Evolutionary conservation across 2,888 invertebrate species (phyloP), one percentile per base, ranked within the genome.

Genomic region (Strigamia crassipes): DNA sequence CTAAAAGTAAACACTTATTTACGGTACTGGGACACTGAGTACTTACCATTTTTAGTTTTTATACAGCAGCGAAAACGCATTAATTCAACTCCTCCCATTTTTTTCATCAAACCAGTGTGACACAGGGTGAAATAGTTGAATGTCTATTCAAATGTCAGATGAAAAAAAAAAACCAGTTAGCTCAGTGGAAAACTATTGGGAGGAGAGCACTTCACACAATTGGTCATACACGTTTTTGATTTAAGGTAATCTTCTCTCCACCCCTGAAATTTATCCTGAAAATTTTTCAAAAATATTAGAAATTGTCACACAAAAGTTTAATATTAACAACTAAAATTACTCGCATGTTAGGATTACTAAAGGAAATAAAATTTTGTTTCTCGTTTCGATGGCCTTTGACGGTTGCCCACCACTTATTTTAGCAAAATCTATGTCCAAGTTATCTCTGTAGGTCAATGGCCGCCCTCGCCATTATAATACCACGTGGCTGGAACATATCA

Each of bases 131-230:
- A 46, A 46, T 46, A 13, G 13, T 51, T 51, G 18, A 51, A n/a
- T 13, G 42, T 46, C 51, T 51, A 51, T 51, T 51, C 51, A 51
- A n/a, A 51, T 51, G 12, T n/a, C 15, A 34, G 34, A 34, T 34
- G 34, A 34, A n/a, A n/a, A n/a, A 34, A 51, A 51, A n/a, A 51
- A 51, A 51, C 51, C 51, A 1, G 51, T 51, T 51, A n/a, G 18
- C 18, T 4, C 51, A 51, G n/a, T 1, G 51, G 51, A 51, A 51
- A 51, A n/a, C 51, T 51, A 51, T 51, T n/a, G 51, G 51, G 51
- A 51, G 51, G 51, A 51, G 51, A n/a, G 51, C 51, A 51, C 51
- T 51, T 51, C 51, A 51, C 18, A 51, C 51, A 51, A 51, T 51
- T 51, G 51, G 51, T 51, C 51, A 51, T 51, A 51, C 51, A n/a